These are phyloP conservation scores for Cataglyphis livida DNA, from an alignment of 2,888 invertebrate species.

Conservation along the genomic window DNA sequence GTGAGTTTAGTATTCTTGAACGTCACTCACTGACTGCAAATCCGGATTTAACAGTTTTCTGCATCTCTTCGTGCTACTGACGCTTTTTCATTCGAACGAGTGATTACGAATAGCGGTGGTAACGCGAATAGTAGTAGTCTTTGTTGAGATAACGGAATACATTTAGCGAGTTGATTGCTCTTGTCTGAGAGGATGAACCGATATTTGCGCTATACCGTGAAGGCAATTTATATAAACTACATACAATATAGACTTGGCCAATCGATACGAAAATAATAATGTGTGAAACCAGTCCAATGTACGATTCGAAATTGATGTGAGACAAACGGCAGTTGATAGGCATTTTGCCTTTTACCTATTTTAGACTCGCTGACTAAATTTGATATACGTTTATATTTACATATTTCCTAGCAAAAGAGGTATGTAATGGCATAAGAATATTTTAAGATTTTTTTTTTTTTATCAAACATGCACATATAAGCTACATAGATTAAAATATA, in stretches of 20 bases:
- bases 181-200: constrained; percentile 22
- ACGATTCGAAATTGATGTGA: constrained; percentile 21
- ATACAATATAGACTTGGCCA: constrained; percentile 26
- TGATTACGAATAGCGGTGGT: neutral
- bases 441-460: constrained; percentile 15
- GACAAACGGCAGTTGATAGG: neutral
- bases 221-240: constrained; percentile 45
- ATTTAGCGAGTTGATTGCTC: constrained; percentile 44
- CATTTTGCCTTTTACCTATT: constrained; percentile 25
- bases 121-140: constrained; percentile 10
- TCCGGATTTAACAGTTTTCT: neutral
- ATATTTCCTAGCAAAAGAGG: neutral
- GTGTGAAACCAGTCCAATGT: constrained; percentile 23
- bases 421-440: neutral
- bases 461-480: constrained; percentile 8
- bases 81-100: constrained; percentile 16
- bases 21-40: neutral
- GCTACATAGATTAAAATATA: neutral
- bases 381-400: neutral
- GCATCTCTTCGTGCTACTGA: neutral
- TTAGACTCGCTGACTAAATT: neutral
- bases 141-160: constrained; percentile 31
- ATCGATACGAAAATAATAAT: constrained; percentile 39
- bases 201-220: constrained; percentile 26
- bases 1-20: constrained; percentile 21